Conservation (phyloP, 2,888 invertebrate genomes). For the Coelopa pilipes region DNA sequence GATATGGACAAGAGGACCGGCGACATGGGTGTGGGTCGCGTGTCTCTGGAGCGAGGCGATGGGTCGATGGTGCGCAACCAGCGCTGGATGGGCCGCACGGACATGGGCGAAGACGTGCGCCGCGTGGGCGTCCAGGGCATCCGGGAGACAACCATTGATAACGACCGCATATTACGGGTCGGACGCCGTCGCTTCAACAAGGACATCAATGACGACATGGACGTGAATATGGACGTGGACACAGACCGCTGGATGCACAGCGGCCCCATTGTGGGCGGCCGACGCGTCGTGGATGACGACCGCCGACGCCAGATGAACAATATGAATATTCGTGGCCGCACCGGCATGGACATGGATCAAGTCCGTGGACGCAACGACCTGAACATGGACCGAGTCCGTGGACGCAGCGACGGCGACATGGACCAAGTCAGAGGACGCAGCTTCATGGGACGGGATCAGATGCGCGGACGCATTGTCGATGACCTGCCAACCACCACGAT, state of each 20-base stretch:
- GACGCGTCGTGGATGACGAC: background rate
- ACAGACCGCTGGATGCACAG: background rate
- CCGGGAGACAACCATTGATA: background rate
- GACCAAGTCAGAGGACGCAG: background rate
- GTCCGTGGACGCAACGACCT: background rate
- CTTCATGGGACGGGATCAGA: background rate
- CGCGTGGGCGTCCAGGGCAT: background rate
- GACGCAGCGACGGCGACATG: background rate
- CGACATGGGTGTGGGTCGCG: conserved; percentile 3
- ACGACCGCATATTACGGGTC: conserved; percentile 21
- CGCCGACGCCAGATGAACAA: background rate
- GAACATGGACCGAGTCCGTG: background rate
- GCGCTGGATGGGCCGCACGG: background rate
- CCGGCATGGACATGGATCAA: background rate
- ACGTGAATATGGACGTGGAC: too few relatives aligned
- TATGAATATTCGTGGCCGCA: background rate
- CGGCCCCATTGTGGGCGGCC: background rate
- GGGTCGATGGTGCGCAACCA: background rate
- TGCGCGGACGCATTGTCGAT: conserved; percentile 11
- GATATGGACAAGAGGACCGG: background rate
- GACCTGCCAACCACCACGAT: conserved; percentile 22
- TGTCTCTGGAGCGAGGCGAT: conserved; percentile 20
- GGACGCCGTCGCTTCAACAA: conserved; percentile 24
- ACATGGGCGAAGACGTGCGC: conserved; percentile 8
- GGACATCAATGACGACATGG: conserved; percentile 5